Conservation (phyloP, 2,888 invertebrate species). For the Perizoma flavofasciatum region DNA sequence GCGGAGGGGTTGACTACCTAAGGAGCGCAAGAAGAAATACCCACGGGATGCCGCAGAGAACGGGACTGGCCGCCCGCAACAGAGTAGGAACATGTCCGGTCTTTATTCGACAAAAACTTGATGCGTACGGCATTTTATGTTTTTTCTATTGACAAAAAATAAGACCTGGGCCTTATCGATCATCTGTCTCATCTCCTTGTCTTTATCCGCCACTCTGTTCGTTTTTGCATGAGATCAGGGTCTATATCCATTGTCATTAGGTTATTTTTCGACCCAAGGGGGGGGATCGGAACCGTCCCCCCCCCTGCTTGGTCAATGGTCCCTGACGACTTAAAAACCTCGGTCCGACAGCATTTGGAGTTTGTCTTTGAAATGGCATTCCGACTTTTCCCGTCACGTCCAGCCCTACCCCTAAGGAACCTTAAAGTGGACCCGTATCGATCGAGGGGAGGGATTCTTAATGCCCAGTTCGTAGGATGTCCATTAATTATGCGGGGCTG, state of each 20-base stretch:
- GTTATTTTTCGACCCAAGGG: no score
- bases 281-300: no score
- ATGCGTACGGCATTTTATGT: no score
- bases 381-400: conserved; percentile 3
- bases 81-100: conserved; percentile 41
- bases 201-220: no score
- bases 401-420: conserved; percentile 28
- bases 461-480: conserved; percentile 74
- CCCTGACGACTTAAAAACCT: neutral
- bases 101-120: neutral
- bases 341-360: neutral
- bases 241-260: no score
- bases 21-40: conserved; percentile 79
- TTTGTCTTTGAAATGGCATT: conserved; percentile 1
- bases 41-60: conserved; percentile 40
- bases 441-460: conserved; percentile 63
- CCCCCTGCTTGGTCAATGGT: no score
- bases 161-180: no score
- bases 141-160: no score
- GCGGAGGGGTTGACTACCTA: conserved; percentile 53
- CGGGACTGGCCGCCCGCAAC: conserved; percentile 47
- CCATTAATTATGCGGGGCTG: conserved; percentile 75
- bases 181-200: no score
- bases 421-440: conserved; percentile 74
- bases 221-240: no score